Percentiles rank a stretch among this genome's conserved stretches.
Evolutionary conservation across 2,888 invertebrate genomes (phyloP).

Genomic region (Drosophila bunnanda): DNA sequence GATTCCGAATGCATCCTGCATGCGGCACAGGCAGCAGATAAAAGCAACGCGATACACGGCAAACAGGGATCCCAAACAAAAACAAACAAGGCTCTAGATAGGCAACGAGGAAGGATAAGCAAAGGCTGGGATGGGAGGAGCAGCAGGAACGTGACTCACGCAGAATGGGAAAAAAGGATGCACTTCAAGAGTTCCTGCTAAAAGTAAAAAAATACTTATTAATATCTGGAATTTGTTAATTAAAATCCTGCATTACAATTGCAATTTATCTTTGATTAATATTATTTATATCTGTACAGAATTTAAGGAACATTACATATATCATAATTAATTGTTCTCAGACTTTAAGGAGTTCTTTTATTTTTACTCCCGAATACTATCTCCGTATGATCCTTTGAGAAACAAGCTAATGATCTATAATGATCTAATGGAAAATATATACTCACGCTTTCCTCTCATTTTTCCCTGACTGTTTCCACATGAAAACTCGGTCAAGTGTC

Average conservation of each 20-base stretch:
- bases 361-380: no score
- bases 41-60: constrained; percentile 43
- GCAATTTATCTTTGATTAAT: background rate
- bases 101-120: constrained; percentile 16
- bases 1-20: constrained; percentile 45
- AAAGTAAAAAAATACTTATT: constrained; percentile 5
- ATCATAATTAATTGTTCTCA: background rate
- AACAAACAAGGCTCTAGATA: constrained; percentile 37
- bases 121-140: background rate
- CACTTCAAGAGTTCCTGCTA: background rate
- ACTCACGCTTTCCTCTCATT: no score
- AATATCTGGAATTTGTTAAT: background rate
- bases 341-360: background rate
- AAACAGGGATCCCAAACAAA: constrained; percentile 35
- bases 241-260: background rate
- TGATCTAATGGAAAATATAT: background rate
- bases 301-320: background rate
- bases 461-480: constrained; percentile 24
- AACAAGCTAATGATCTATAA: background rate
- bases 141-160: constrained; percentile 14
- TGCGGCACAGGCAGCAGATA: constrained; percentile 51
- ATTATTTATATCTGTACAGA: background rate
- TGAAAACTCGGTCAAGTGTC: constrained; percentile 62
- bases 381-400: no score
- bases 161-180: background rate